phyloP scores from a whole-genome alignment of 53 echinoderm and acorn worm species.

The Actinopyga echinites region DNA sequence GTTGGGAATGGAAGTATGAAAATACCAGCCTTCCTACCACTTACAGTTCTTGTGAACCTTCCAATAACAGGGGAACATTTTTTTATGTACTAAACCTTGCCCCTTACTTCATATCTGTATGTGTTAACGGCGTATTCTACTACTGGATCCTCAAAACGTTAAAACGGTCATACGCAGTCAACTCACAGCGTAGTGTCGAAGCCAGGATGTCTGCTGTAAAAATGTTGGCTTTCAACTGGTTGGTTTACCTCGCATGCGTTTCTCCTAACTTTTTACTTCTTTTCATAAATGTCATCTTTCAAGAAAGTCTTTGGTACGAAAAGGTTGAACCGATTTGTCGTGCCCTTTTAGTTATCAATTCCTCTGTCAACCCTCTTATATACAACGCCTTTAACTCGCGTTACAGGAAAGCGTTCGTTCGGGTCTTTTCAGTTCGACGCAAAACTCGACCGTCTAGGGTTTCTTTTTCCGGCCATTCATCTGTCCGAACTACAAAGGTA shows the following conservation, averaged over 20 bases:
- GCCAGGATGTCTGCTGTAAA: slow-evolving; percentile 26
- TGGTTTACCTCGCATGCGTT: slow-evolving; percentile 15
- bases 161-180: not conserved
- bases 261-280: slow-evolving; percentile 20
- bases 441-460: not conserved
- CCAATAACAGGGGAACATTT: no score
- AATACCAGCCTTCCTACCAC: not conserved
- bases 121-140: not conserved
- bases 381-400: slow-evolving; percentile 32
- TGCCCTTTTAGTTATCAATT: slow-evolving; percentile 7
- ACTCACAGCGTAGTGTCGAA: slow-evolving; percentile 22
- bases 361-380: slow-evolving; percentile 22
- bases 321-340: slow-evolving; percentile 6
- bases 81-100: slow-evolving; percentile 7
- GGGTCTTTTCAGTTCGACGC: slow-evolving; percentile 19
- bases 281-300: not conserved
- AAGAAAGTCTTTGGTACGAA: not conserved
- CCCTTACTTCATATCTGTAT: slow-evolving; percentile 12
- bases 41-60: not conserved
- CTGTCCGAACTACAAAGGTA: slow-evolving; percentile 23
- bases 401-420: slow-evolving; percentile 15
- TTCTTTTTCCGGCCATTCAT: slow-evolving; percentile 10
- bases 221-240: slow-evolving; percentile 17
- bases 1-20: not conserved
- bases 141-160: slow-evolving; percentile 22